These are phyloP conservation scores for Ruditapes philippinarum DNA, from an alignment of 1,140 invertebrate genomes.

Conservation along the genomic window DNA sequence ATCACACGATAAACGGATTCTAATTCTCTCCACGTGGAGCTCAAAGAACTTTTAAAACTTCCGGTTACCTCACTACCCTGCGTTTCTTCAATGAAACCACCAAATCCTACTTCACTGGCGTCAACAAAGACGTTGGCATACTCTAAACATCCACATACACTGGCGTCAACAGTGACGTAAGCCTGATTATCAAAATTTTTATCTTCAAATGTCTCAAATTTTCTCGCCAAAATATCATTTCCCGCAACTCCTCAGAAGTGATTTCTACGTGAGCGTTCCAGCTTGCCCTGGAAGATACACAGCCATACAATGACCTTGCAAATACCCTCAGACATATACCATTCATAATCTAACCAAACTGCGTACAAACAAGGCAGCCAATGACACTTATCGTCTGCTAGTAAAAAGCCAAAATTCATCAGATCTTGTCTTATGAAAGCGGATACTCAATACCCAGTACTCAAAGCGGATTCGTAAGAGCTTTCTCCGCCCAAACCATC, in stretches of 20 bases:
- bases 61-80: neutral
- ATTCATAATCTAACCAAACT: too few species aligned
- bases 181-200: neutral
- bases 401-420: too few species aligned
- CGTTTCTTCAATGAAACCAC: neutral
- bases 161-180: neutral
- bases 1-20: neutral
- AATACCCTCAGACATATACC: too few species aligned
- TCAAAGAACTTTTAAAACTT: neutral
- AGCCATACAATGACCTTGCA: slow-evolving; percentile 40
- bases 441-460: too few species aligned
- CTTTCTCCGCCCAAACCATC: slow-evolving; percentile 8
- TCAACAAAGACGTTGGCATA: neutral
- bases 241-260: neutral
- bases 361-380: too few species aligned
- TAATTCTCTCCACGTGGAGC: slow-evolving; percentile 27
- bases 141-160: slow-evolving; percentile 2
- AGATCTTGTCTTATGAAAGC: too few species aligned
- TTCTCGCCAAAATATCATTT: slow-evolving; percentile 32
- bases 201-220: slow-evolving; percentile 10
- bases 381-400: too few species aligned
- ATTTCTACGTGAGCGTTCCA: slow-evolving; percentile 24
- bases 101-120: neutral
- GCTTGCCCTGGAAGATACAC: neutral
- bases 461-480: too few species aligned